Conservation (phyloP, 2,113 vertebrate species). For the Hiodon tergisus region DNA sequence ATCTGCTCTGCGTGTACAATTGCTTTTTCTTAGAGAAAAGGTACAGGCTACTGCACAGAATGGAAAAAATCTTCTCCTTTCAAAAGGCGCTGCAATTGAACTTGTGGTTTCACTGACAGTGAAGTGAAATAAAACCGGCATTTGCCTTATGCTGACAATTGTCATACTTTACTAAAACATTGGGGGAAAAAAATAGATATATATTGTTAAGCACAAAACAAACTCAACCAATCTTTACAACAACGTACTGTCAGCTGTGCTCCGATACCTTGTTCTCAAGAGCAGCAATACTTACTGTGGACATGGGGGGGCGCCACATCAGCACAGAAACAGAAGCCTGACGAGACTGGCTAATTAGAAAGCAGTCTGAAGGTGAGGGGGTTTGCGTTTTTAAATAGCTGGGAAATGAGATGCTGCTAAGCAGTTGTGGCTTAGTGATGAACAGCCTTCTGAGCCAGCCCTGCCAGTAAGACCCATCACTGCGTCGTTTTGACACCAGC, state of each 20-base stretch:
- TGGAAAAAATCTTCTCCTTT: not conserved
- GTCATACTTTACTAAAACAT: too few relatives aligned
- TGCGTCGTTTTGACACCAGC: too few relatives aligned
- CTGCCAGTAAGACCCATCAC: not conserved
- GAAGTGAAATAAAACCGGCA: too few relatives aligned
- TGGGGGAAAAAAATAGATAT: too few relatives aligned
- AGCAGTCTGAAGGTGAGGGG: constrained; percentile 19
- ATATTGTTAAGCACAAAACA: too few relatives aligned
- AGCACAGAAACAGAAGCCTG: constrained; percentile 12
- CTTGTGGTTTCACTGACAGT: too few relatives aligned
- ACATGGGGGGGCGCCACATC: constrained; percentile 43
- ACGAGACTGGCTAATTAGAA: constrained; percentile 24
- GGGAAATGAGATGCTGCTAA: constrained; percentile 17
- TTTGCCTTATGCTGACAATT: too few relatives aligned
- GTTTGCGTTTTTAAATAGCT: constrained; percentile 24
- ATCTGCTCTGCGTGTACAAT: not conserved
- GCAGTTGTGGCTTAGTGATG: constrained; percentile 24
- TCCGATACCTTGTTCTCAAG: not conserved
- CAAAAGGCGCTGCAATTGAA: not conserved
- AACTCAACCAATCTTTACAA: not conserved
- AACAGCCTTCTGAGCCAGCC: not conserved
- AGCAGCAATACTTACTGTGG: not conserved
- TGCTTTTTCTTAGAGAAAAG: not conserved
- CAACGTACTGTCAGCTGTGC: not conserved
- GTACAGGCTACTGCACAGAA: not conserved